These are phyloP conservation scores for Petaurus breviceps DNA, from an alignment of 2,113 vertebrate species.

Conservation along the genomic window DNA sequence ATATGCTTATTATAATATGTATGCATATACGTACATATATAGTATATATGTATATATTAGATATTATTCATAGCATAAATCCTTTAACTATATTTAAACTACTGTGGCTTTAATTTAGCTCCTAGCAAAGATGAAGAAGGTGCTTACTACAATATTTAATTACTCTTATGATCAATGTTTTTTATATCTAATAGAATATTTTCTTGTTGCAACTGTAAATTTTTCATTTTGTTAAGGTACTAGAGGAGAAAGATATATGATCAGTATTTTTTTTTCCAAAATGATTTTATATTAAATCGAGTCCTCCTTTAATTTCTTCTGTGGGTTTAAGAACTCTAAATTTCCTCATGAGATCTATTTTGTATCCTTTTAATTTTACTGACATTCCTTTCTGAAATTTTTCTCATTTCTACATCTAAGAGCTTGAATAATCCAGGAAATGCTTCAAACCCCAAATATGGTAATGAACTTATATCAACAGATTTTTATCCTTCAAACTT, in stretches of 20 bases:
- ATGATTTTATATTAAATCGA: background rate
- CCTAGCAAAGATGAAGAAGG: background rate
- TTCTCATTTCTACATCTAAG: background rate
- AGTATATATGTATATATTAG: background rate
- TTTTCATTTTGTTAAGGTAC: background rate
- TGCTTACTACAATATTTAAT: background rate
- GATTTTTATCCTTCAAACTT: background rate
- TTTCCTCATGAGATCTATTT: background rate
- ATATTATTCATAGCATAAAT: background rate
- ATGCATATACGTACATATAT: background rate
- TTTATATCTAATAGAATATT: background rate
- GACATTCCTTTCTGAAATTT: background rate
- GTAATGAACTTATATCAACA: background rate
- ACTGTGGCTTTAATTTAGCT: background rate
- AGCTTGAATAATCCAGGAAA: slow-evolving; percentile 19
- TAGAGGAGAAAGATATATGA: background rate
- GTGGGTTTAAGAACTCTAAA: no score
- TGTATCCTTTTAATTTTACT: background rate
- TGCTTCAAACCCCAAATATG: background rate
- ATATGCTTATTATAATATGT: no score
- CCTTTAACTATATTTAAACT: background rate
- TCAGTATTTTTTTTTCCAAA: background rate
- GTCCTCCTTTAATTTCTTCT: no score
- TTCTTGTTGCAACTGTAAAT: background rate
- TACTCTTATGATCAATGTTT: background rate